phyloP scores from a whole-genome alignment of 1,140 invertebrate species.

The Delia radicum region DNA sequence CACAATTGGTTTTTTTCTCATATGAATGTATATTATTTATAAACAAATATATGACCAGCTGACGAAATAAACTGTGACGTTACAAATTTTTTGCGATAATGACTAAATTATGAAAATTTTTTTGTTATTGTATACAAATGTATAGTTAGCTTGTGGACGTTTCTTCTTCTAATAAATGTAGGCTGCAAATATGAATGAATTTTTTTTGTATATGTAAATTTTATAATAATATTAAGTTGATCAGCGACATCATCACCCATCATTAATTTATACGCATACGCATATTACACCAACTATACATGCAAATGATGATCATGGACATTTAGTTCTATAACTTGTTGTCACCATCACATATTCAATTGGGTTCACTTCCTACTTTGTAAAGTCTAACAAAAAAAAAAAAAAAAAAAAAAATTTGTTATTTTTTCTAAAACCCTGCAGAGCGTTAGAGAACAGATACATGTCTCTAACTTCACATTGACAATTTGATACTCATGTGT shows the following conservation, averaged over 20 bases:
- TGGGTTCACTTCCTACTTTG: conserved; percentile 22
- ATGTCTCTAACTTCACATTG: too few relatives aligned
- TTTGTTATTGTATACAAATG: neutral
- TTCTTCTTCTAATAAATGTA: neutral
- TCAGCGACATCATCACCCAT: neutral
- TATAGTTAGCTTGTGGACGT: neutral
- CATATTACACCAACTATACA: neutral
- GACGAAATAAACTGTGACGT: conserved; percentile 19
- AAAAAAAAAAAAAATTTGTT: neutral
- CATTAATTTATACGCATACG: conserved; percentile 15
- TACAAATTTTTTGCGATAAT: conserved; percentile 12
- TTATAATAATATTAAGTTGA: neutral
- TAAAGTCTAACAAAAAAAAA: neutral
- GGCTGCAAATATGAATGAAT: neutral
- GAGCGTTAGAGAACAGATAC: neutral
- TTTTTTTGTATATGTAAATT: too few relatives aligned
- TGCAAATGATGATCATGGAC: conserved; percentile 12
- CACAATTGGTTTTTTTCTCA: neutral
- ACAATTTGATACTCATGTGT: neutral
- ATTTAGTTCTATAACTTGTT: neutral
- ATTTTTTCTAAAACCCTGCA: neutral
- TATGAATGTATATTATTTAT: neutral
- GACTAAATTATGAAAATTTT: conserved; percentile 17
- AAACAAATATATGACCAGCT: neutral
- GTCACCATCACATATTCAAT: neutral